Evolutionary conservation across 2,888 invertebrate species (phyloP).

Genomic region (Zygogramma bicolorata): DNA sequence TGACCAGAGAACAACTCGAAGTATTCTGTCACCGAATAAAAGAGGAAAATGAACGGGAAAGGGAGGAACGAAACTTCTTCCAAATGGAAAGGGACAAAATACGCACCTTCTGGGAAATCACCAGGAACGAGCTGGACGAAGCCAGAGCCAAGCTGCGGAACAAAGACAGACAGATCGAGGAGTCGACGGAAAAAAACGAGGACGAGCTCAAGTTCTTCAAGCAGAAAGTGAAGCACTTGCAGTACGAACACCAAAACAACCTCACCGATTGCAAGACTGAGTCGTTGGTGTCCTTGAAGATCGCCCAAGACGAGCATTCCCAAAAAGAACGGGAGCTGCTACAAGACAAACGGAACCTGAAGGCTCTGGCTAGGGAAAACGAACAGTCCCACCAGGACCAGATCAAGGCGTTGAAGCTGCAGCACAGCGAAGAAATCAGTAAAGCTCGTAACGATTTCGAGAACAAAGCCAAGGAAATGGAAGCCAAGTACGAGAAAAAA

Average conservation of each 20-base stretch:
- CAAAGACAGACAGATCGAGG: constrained; percentile 89
- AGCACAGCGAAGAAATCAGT: constrained; percentile 68
- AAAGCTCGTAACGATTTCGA: constrained; percentile 75
- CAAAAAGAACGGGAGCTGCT: constrained; percentile 82
- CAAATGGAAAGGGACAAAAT: constrained; percentile 95
- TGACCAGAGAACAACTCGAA: constrained; percentile 93
- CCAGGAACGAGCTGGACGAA: constrained; percentile 89
- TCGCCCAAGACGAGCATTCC: constrained; percentile 85
- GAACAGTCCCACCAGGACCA: constrained; percentile 79
- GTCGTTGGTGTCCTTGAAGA: constrained; percentile 83
- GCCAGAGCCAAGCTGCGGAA: constrained; percentile 79
- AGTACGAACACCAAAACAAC: constrained; percentile 91
- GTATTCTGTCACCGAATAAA: constrained; percentile 87
- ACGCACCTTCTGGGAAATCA: constrained; percentile 96
- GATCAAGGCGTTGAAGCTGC: constrained; percentile 77
- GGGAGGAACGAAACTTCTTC: constrained; percentile 95
- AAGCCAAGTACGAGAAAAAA: constrained; percentile 80
- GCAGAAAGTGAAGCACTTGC: constrained; percentile 92
- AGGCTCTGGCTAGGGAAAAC: constrained; percentile 77
- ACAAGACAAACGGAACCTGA: constrained; percentile 78
- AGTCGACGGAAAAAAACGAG: constrained; percentile 88
- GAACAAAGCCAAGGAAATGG: constrained; percentile 76
- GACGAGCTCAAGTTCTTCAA: constrained; percentile 88
- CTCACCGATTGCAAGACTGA: constrained; percentile 88
- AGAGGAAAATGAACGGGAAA: constrained; percentile 92